These are phyloP conservation scores for Nothoprocta perdicaria DNA, from an alignment of 2,113 vertebrate species.

Conservation along the genomic window DNA sequence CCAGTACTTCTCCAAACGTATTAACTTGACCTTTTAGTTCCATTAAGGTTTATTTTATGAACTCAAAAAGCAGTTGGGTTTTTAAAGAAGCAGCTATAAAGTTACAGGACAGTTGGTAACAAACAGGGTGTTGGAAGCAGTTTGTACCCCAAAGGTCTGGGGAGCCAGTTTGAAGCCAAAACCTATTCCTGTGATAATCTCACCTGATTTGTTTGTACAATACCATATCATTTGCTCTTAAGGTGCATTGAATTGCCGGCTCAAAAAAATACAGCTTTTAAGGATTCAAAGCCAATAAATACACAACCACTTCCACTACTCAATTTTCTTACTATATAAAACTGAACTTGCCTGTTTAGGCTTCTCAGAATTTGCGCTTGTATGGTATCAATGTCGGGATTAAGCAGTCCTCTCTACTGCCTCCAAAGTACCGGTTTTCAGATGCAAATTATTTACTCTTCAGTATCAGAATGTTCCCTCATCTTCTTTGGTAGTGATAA, in stretches of 20 bases:
- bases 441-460: background rate
- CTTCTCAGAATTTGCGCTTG: background rate
- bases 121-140: background rate
- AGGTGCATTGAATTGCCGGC: background rate
- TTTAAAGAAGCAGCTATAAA: background rate
- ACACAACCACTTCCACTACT: background rate
- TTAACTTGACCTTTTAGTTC: background rate
- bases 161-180: background rate
- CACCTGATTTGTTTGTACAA: background rate
- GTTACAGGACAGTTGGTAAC: background rate
- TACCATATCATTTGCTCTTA: background rate
- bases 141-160: background rate
- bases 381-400: background rate
- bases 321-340: background rate
- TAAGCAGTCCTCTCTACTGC: background rate
- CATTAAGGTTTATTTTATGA: background rate
- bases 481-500: background rate
- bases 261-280: background rate
- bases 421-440: background rate
- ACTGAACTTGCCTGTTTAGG: background rate
- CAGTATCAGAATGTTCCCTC: background rate
- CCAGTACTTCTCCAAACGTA: background rate
- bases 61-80: background rate
- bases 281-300: background rate
- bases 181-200: background rate